Percentiles rank a stretch among this genome's conserved stretches.
These are phyloP conservation scores for Diarsia dahlii DNA, from an alignment of 2,888 invertebrate genomes.

Conservation along the genomic window DNA sequence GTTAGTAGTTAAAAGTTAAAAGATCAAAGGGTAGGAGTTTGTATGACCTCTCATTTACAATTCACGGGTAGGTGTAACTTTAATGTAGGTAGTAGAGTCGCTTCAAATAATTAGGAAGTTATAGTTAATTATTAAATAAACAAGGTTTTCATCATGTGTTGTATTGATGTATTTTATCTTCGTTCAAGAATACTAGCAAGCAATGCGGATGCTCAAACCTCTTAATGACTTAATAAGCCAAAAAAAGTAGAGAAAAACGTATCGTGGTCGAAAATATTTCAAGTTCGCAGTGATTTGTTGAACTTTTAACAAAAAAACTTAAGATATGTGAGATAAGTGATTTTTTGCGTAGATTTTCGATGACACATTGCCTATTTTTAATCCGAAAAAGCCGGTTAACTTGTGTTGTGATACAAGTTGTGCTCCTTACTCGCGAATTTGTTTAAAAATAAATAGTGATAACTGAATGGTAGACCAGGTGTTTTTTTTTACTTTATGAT, in stretches of 20 bases:
- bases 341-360: not conserved
- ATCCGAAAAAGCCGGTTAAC: not conserved
- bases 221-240: not conserved
- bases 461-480: not conserved
- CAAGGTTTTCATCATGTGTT: not conserved
- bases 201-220: not conserved
- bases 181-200: not conserved
- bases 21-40: slow-evolving; percentile 8
- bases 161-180: not conserved
- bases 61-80: not conserved
- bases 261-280: not conserved
- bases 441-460: slow-evolving; percentile 8
- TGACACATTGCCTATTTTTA: slow-evolving; percentile 31
- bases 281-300: not conserved
- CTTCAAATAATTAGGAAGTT: not conserved
- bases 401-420: slow-evolving; percentile 11
- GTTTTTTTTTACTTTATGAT: not conserved
- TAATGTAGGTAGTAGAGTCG: not conserved
- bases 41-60: slow-evolving; percentile 18
- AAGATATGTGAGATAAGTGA: not conserved
- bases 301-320: not conserved
- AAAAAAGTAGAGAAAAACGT: not conserved
- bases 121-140: not conserved
- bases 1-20: slow-evolving; percentile 4
- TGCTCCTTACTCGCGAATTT: not conserved